phyloP scores from a whole-genome alignment of 2,113 vertebrate genomes.

The Bettongia penicillata region DNA sequence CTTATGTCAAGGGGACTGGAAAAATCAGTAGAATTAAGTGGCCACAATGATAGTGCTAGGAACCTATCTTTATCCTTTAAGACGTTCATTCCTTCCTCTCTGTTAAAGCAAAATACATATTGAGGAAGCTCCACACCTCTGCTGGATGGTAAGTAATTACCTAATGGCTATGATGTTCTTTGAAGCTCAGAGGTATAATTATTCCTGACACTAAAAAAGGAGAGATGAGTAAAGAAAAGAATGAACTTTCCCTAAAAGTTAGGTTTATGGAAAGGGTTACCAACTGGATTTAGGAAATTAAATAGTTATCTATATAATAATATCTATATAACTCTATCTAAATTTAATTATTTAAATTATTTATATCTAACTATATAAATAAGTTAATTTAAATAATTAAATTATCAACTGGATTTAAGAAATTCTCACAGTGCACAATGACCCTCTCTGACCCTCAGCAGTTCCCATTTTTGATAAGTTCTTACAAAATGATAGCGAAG shows the following conservation, averaged over 20 bases:
- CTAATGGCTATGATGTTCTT: conserved; percentile 44
- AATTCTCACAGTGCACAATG: neutral
- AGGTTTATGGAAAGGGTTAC: neutral
- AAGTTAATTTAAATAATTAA: too few species aligned
- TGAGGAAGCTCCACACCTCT: neutral
- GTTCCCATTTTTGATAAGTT: neutral
- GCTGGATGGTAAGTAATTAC: conserved; percentile 58
- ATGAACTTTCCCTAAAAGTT: neutral
- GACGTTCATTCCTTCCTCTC: neutral
- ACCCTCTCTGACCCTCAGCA: neutral
- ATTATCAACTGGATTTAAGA: neutral
- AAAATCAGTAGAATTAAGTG: neutral
- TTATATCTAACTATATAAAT: too few species aligned
- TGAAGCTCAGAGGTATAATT: conserved; percentile 72
- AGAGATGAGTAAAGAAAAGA: neutral
- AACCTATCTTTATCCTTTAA: neutral
- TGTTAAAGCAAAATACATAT: neutral
- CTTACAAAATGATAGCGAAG: neutral
- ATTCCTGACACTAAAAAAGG: conserved; percentile 7
- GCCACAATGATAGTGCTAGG: neutral
- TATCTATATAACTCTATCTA: too few species aligned
- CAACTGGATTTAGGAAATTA: neutral
- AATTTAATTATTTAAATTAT: too few species aligned
- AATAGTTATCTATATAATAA: too few species aligned
- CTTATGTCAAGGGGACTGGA: neutral